These are phyloP conservation scores for Drosophila helvetica DNA, from an alignment of 2,888 invertebrate genomes.

Conservation along the genomic window DNA sequence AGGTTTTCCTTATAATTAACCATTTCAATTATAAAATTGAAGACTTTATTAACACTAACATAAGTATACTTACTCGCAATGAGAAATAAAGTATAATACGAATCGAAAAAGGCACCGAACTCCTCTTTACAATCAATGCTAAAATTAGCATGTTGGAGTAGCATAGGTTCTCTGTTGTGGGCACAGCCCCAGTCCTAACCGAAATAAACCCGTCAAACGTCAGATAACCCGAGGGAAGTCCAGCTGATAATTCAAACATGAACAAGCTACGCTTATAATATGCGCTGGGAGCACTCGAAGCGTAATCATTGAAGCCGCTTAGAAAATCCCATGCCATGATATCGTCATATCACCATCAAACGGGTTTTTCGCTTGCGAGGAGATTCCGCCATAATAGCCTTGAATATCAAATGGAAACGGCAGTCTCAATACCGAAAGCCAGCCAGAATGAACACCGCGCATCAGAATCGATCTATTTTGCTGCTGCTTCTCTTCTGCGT, in stretches of 20 bases:
- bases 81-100: constrained; percentile 22
- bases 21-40: constrained; percentile 24
- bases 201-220: background rate
- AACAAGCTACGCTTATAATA: background rate
- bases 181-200: no score
- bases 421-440: constrained; percentile 18
- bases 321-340: constrained; percentile 34
- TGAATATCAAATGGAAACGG: constrained; percentile 2
- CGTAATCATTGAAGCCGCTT: constrained; percentile 2
- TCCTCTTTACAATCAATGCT: background rate
- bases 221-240: background rate
- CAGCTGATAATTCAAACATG: constrained; percentile 4
- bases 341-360: constrained; percentile 33
- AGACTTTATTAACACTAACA: constrained; percentile 32
- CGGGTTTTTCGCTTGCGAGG: constrained; percentile 16
- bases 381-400: constrained; percentile 22
- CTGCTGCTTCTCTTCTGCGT: constrained; percentile 11
- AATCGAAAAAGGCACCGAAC: constrained; percentile 16
- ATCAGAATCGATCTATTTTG: constrained; percentile 10
- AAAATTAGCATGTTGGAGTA: no score
- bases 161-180: background rate
- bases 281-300: background rate
- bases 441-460: constrained; percentile 21
- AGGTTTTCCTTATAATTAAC: constrained; percentile 33
- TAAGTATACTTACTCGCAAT: constrained; percentile 28